Conservation (phyloP, 2,113 vertebrate species). For the Labeo catla region DNA sequence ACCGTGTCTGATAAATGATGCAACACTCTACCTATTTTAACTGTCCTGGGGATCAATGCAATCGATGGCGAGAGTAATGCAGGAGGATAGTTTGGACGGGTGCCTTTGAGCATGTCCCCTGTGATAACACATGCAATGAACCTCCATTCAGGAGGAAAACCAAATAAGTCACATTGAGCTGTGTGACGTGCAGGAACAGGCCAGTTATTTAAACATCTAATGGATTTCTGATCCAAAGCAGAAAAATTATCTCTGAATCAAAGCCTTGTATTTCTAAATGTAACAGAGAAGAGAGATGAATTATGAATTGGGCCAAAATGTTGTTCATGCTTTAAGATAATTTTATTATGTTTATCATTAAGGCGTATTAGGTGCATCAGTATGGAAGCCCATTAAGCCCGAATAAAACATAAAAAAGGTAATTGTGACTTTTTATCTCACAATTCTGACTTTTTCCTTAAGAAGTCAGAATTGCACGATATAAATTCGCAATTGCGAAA, state of each 20-base stretch:
- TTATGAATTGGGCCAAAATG: not conserved
- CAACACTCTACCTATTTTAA: slow-evolving; percentile 43
- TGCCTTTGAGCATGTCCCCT: slow-evolving; percentile 24
- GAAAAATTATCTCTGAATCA: not conserved
- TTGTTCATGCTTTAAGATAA: not conserved
- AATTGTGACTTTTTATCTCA: not conserved
- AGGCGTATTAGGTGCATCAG: not conserved
- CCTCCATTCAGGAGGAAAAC: slow-evolving; percentile 3
- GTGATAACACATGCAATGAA: slow-evolving; percentile 19
- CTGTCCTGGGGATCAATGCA: slow-evolving; percentile 42
- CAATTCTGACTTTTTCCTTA: no score
- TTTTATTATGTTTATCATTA: not conserved
- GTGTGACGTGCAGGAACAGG: not conserved
- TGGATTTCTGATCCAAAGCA: not conserved
- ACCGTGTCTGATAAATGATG: slow-evolving; percentile 48
- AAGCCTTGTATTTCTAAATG: not conserved
- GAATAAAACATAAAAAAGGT: not conserved
- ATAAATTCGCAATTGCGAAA: not conserved
- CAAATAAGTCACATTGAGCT: slow-evolving; percentile 24
- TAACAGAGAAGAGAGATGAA: not conserved
- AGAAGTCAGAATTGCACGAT: no score
- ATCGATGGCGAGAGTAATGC: slow-evolving; percentile 50
- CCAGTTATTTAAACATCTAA: not conserved
- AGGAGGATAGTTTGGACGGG: not conserved
- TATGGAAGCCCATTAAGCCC: not conserved